A percentile compares a stretch with the other conserved stretches of the same genome.
Evolutionary conservation across 2,113 vertebrate genomes (phyloP).

Genomic region (Hylia prasina): DNA sequence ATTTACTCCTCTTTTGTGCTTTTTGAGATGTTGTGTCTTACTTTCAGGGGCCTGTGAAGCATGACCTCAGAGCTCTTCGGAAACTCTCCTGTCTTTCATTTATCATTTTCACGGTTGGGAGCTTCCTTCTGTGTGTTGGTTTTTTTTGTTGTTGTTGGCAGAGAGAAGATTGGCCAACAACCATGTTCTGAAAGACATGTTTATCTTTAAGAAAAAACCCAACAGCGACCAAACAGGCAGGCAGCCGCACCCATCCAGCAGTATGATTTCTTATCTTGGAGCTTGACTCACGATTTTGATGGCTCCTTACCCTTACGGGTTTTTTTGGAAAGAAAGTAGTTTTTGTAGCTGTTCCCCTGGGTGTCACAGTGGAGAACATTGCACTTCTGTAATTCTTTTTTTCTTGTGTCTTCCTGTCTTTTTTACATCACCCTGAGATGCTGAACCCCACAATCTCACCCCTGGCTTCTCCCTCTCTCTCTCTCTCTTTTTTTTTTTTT

Average conservation of each 20-base stretch:
- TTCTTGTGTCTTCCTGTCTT: not conserved
- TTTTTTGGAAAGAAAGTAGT: not conserved
- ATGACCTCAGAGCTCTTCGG: not conserved
- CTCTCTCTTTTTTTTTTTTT: not conserved
- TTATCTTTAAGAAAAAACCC: constrained; percentile 13
- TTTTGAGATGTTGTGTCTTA: not conserved
- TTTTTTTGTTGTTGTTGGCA: not conserved
- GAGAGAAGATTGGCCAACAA: not conserved
- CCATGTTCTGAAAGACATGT: not conserved
- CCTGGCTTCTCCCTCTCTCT: no score
- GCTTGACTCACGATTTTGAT: not conserved
- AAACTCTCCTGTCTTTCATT: not conserved
- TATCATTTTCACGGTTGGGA: not conserved
- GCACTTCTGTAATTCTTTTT: not conserved
- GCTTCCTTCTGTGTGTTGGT: not conserved
- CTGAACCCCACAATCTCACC: not conserved
- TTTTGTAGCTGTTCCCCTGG: not conserved
- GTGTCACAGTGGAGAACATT: not conserved
- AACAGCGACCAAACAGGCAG: not conserved
- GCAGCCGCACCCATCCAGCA: not conserved
- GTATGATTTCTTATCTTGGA: constrained; percentile 8
- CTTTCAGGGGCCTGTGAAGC: not conserved
- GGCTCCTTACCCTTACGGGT: not conserved
- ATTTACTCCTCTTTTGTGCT: not conserved
- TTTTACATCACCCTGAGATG: not conserved